Conservation (phyloP, 1,140 invertebrate genomes). For the Drosophila burlai region DNA sequence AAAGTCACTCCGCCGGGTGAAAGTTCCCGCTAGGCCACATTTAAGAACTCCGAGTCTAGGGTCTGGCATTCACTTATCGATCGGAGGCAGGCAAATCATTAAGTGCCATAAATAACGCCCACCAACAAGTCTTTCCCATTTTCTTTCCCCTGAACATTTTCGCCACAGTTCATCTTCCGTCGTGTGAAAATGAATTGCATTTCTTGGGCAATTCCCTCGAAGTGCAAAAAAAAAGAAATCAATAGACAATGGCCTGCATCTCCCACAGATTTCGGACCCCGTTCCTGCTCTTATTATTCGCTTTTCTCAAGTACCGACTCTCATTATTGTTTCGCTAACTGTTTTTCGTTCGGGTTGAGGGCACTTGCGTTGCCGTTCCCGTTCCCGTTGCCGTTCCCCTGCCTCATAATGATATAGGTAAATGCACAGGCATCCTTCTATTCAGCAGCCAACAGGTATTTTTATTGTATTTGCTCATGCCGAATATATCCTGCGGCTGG, state of each 20-base stretch:
- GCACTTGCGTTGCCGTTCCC: constrained; percentile 40
- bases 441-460: constrained; percentile 75
- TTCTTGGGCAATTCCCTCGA: constrained; percentile 65
- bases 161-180: constrained; percentile 52
- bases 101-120: constrained; percentile 70
- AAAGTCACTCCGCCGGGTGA: constrained; percentile 24
- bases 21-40: constrained; percentile 24
- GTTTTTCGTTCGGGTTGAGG: constrained; percentile 49
- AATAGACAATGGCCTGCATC: constrained; percentile 65
- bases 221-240: constrained; percentile 78
- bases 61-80: constrained; percentile 56
- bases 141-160: constrained; percentile 45
- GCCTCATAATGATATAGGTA: constrained; percentile 58
- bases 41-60: constrained; percentile 2
- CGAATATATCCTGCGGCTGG: constrained; percentile 81
- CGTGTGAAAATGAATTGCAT: constrained; percentile 77
- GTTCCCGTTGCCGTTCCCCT: constrained; percentile 25
- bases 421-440: constrained; percentile 53
- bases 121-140: constrained; percentile 34
- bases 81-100: constrained; percentile 55
- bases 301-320: constrained; percentile 45
- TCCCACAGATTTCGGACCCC: constrained; percentile 14
- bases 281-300: constrained; percentile 47
- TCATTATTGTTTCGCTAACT: constrained; percentile 52
- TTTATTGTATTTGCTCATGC: constrained; percentile 80